These are phyloP conservation scores for Drosophila sordidula DNA, from an alignment of 2,888 invertebrate genomes.

Conservation along the genomic window DNA sequence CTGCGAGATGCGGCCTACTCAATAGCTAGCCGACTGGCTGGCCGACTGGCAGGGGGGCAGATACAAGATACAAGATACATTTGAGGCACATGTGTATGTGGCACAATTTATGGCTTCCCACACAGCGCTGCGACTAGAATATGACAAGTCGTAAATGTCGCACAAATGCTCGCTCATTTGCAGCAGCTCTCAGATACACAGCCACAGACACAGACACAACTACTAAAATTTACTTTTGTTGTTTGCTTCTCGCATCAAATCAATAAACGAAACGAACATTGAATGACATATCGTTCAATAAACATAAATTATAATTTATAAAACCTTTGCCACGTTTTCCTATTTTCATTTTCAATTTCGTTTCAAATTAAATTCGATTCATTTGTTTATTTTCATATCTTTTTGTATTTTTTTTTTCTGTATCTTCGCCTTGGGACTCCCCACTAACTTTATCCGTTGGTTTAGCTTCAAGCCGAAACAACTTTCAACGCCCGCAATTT, in stretches of 20 bases:
- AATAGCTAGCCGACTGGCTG: conserved; percentile 17
- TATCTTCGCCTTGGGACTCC: conserved; percentile 26
- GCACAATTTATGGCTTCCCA: conserved; percentile 75
- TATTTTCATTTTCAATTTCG: conserved; percentile 37
- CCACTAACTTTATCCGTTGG: conserved; percentile 24
- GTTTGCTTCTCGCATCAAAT: conserved; percentile 34
- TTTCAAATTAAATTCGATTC: conserved; percentile 41
- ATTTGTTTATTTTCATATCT: conserved; percentile 28
- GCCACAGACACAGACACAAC: conserved; percentile 19
- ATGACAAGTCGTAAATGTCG: conserved; percentile 77
- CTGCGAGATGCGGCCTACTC: conserved; percentile 41
- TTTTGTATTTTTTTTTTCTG: neutral
- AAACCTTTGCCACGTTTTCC: conserved; percentile 59
- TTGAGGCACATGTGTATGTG: conserved; percentile 46
- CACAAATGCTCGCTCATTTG: conserved; percentile 53
- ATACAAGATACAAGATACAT: conserved; percentile 36
- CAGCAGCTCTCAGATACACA: conserved; percentile 41
- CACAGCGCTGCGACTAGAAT: conserved; percentile 59
- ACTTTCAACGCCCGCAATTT: conserved; percentile 32
- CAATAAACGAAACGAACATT: conserved; percentile 59
- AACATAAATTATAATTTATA: conserved; percentile 80
- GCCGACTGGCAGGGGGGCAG: conserved; percentile 37
- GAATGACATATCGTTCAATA: conserved; percentile 76
- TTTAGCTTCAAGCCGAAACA: conserved; percentile 30
- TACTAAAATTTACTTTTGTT: conserved; percentile 52